Evolutionary conservation across 1,140 invertebrate species (phyloP).

Genomic region (Lepidostoma basale): DNA sequence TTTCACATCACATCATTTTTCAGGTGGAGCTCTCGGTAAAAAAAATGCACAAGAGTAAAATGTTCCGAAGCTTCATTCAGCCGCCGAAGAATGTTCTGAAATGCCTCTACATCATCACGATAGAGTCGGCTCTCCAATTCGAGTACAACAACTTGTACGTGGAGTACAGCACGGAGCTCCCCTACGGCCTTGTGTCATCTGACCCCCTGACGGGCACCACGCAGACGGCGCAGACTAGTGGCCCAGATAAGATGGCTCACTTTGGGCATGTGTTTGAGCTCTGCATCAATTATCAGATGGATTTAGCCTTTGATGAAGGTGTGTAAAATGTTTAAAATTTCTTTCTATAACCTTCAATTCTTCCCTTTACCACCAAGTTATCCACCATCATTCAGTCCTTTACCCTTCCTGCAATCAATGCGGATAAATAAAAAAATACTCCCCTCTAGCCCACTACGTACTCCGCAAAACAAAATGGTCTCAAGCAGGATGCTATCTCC

Average conservation of each 20-base stretch:
- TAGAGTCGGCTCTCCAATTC: constrained; percentile 51
- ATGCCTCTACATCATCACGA: constrained; percentile 50
- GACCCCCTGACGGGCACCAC: constrained; percentile 25
- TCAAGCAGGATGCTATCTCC: too few relatives aligned
- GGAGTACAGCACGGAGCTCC: constrained; percentile 54
- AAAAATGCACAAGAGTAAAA: constrained; percentile 43
- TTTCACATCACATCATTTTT: too few relatives aligned
- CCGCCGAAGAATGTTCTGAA: constrained; percentile 49
- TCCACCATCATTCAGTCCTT: too few relatives aligned
- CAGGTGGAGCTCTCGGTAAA: constrained; percentile 29
- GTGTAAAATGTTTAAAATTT: neutral
- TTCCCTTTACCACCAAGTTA: too few relatives aligned
- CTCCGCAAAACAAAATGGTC: too few relatives aligned
- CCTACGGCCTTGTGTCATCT: constrained; percentile 27
- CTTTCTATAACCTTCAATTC: too few relatives aligned
- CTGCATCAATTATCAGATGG: constrained; percentile 28
- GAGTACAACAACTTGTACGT: constrained; percentile 56
- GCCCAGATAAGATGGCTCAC: constrained; percentile 34
- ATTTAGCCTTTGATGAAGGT: constrained; percentile 13
- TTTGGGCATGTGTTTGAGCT: constrained; percentile 41
- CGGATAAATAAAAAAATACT: too few relatives aligned
- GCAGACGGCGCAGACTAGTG: constrained; percentile 48
- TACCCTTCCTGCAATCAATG: too few relatives aligned
- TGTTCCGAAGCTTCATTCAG: constrained; percentile 48
- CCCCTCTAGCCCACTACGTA: too few relatives aligned